phyloP scores from a whole-genome alignment of 2,113 vertebrate genomes.

The Petroica traversi region DNA sequence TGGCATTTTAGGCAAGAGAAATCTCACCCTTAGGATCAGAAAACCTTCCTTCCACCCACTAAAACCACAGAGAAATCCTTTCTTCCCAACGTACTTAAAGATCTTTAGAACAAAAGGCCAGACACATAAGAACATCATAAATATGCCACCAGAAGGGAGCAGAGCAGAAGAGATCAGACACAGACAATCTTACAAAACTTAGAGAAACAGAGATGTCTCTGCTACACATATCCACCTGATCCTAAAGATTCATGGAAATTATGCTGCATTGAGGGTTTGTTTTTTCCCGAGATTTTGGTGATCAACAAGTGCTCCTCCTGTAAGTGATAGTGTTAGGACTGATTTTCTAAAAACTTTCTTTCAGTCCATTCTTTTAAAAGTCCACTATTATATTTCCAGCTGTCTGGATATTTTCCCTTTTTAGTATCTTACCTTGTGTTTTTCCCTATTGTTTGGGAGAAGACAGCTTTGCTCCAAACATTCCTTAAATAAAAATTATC shows the following conservation, averaged over 20 bases:
- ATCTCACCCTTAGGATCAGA: background rate
- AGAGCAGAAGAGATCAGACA: background rate
- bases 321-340: background rate
- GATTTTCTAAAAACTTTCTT: background rate
- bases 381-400: background rate
- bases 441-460: background rate
- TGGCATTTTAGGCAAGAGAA: background rate
- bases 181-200: background rate
- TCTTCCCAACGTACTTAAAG: background rate
- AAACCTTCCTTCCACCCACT: background rate
- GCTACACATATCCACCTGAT: background rate
- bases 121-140: background rate
- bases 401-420: background rate
- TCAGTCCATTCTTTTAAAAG: background rate
- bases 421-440: background rate
- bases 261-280: background rate
- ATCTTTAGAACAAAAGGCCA: background rate
- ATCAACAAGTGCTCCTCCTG: background rate
- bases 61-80: background rate
- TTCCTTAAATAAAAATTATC: background rate
- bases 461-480: background rate
- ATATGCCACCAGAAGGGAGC: background rate
- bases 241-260: background rate
- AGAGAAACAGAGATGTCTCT: background rate
- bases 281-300: background rate